Base-by-base conservation (phyloP, 2,888 invertebrate species). In the Aquatica leii region DNA sequence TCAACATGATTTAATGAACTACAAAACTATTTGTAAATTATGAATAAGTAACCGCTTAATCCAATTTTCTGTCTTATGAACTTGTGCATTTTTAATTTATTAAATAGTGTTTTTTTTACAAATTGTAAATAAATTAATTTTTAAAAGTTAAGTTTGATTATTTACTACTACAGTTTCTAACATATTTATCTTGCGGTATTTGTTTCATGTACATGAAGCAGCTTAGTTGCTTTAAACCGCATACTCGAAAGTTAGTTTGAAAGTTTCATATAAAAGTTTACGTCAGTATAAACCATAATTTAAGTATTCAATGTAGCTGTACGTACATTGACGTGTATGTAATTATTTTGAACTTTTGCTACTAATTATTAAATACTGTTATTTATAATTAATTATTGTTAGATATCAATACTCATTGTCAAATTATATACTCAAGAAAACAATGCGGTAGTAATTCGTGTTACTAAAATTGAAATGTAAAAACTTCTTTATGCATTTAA, bases 121-220 rank as follows among this genome's bases (percentile, higher is more conserved):
- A 18, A 20, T 18, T 46, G 18, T 20, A 46, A 4, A 18, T 18
- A 20, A 46, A 18, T 46, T 46, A 17, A 46, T 18, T 20, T 46
- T 20, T 11, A 18, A 20, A n/a, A 24, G 4, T 24, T 3, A 46
- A 46, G 46, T 46, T 46, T 18, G 20, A 46, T 17, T 18, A 46
- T 18, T 46, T 18, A 3, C 46, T 8, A n/a, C 46, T 46, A 11
- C 4, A 46, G 11, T 46, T n/a, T n/a, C n/a, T n/a, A n/a, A n/a
- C n/a, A 46, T 46, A 17, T 18, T 46, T 20, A 46, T 46, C 18
- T 46, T 11, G 46, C 46, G 46, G 46, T 46, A 46, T 46, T 46
- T 46, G 46, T 18, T 46, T 46, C 46, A 18, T 46, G 46, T 46
- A 46, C 46, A 18, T 46, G 18, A 18, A 46, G 20, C 46, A 20